Evolutionary conservation across 2,797 vertebrate species (phyloP), one percentile per base, ranked within the genome.

Genomic region (Cuculus canorus): DNA sequence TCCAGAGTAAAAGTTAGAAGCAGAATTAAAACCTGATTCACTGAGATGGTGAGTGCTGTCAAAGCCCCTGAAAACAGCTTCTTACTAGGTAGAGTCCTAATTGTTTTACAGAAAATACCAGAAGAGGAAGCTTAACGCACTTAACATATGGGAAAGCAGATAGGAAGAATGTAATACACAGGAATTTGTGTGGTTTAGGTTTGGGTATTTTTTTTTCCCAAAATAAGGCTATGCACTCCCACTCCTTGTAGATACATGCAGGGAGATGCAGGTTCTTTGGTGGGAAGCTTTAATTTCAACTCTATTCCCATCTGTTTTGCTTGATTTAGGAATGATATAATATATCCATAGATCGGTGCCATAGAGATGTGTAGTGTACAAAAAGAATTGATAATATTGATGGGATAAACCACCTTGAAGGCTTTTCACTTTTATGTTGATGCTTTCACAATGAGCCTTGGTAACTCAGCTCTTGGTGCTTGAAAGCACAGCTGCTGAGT

Each of bases 401-500:
- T 27, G 23, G 28, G 30, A 81, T 82, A 65, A 85, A 84, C 88
- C 77, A 92, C 37, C 60, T 79, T 73, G 43, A 89, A 96, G 53
- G 43, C 53, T 86, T 96, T 96, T 94, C 76, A 39, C 54, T 87
- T 91, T 86, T 81, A 85, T 77, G 50, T 63, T 87, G 59, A 81
- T 77, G 56, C 9, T 94, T 92, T 69, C 41, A 86, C 11, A 19
- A 48, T 41, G 41, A 95, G 59, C 82, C 80, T 95, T 60, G 28
- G 95, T 95, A 96, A 76, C 39, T 94, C 86, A 77, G 9, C 56
- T 82, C 92, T 88, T 24, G 17, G 11, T 28, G 10, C 60, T 59
- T 14, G 91, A 88, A 80, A 88, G 84, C 41, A 43, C 71, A 84
- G 96, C 97, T 97, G 97, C 95, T 76, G 68, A 91, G 92, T 85